phyloP scores from a whole-genome alignment of 2,888 invertebrate species.

The Scelioninae gen. 1 region DNA sequence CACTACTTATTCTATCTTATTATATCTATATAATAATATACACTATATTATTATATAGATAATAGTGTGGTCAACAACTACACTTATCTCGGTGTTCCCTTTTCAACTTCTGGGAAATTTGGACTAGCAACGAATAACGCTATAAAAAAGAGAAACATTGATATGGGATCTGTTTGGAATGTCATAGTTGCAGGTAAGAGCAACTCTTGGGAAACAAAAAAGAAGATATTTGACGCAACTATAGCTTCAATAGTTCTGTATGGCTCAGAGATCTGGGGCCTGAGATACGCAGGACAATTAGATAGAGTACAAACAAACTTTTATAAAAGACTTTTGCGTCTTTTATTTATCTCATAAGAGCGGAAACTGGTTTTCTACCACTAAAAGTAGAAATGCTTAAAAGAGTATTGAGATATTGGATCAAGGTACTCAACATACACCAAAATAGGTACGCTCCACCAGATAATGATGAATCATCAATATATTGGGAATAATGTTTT shows the following conservation, averaged over 20 bases:
- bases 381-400: too few species aligned
- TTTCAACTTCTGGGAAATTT: too few species aligned
- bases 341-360: conserved; percentile 3
- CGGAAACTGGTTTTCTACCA: neutral
- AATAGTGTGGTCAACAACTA: too few species aligned
- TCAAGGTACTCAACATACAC: too few species aligned
- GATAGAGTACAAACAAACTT: conserved; percentile 6
- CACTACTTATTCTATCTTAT: too few species aligned
- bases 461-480: too few species aligned
- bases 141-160: neutral
- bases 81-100: neutral
- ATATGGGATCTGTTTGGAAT: neutral
- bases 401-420: too few species aligned
- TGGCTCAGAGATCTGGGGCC: neutral
- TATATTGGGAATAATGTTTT: too few species aligned
- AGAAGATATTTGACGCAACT: neutral
- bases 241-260: neutral
- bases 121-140: too few species aligned
- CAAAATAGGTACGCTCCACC: too few species aligned
- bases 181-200: neutral
- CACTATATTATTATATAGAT: too few species aligned
- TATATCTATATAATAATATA: too few species aligned
- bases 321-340: neutral
- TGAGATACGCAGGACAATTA: neutral
- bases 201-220: neutral